Conservation (phyloP, 2,797 vertebrate species). For the Sebastes hubbsi region DNA sequence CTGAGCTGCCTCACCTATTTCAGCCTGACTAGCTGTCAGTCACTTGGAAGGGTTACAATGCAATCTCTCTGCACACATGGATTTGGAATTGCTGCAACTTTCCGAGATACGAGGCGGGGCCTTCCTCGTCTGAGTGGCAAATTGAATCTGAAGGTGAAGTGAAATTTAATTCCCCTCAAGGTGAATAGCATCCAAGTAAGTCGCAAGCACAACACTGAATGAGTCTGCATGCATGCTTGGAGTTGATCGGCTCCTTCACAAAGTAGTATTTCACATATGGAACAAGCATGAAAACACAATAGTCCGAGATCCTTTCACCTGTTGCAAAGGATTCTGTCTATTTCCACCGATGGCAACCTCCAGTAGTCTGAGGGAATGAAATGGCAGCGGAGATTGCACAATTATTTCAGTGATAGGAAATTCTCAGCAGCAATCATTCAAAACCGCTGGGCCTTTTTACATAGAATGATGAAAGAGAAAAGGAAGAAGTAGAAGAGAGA, state of each 20-base stretch:
- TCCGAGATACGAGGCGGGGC: background rate
- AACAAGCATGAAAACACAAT: background rate
- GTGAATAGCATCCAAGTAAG: constrained; percentile 19
- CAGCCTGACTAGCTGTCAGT: constrained; percentile 38
- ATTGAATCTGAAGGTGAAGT: constrained; percentile 32
- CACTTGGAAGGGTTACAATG: constrained; percentile 23
- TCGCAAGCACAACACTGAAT: background rate
- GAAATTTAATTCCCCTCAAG: constrained; percentile 34
- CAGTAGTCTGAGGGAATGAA: constrained; percentile 8
- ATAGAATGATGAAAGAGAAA: constrained; percentile 48
- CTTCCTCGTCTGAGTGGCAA: background rate
- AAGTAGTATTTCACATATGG: background rate
- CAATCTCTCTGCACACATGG: constrained; percentile 44
- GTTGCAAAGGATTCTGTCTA: background rate
- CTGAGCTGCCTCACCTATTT: background rate
- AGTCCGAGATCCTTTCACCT: background rate
- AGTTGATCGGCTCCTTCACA: background rate
- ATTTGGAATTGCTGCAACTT: constrained; percentile 6
- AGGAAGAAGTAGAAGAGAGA: constrained; percentile 2
- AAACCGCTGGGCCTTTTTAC: constrained; percentile 11
- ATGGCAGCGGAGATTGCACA: constrained; percentile 24
- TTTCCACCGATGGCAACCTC: constrained; percentile 3
- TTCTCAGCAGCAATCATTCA: constrained; percentile 31
- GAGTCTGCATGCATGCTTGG: background rate
- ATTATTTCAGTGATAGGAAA: constrained; percentile 41